Evolutionary conservation across 2,888 invertebrate species (phyloP).

Genomic region (Atrina japonica): DNA sequence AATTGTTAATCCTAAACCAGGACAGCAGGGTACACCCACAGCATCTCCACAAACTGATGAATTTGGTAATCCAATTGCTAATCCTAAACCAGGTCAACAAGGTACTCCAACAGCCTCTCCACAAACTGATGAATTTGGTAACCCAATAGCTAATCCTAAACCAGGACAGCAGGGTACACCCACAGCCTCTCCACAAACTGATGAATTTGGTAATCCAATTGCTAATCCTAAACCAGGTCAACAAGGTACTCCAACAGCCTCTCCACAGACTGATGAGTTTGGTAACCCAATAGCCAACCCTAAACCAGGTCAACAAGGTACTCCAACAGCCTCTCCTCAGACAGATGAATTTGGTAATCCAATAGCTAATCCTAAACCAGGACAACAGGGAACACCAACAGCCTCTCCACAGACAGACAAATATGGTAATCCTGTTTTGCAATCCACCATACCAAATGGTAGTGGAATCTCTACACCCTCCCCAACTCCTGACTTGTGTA

Average conservation of each 20-base stretch:
- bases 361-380: constrained; percentile 15
- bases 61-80: constrained; percentile 24
- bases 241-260: constrained; percentile 46
- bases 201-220: constrained; percentile 35
- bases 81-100: constrained; percentile 14
- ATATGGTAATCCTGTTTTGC: constrained; percentile 11
- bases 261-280: constrained; percentile 34
- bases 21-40: constrained; percentile 4
- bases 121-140: constrained; percentile 10
- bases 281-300: constrained; percentile 34
- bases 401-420: constrained; percentile 22
- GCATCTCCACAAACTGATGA: constrained; percentile 14
- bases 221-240: constrained; percentile 15
- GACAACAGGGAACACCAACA: constrained; percentile 12
- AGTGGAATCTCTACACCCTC: constrained; percentile 36
- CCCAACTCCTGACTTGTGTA: constrained; percentile 54
- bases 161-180: constrained; percentile 54
- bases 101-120: too few species aligned
- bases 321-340: constrained; percentile 47
- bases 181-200: constrained; percentile 45
- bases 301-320: constrained; percentile 9
- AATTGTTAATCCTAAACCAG: constrained; percentile 3
- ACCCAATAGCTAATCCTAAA: constrained; percentile 9
- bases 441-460: too few species aligned
- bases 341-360: constrained; percentile 29